These are phyloP conservation scores for Pristionchus mayeri DNA, from an alignment of 2,888 invertebrate genomes.

Conservation along the genomic window DNA sequence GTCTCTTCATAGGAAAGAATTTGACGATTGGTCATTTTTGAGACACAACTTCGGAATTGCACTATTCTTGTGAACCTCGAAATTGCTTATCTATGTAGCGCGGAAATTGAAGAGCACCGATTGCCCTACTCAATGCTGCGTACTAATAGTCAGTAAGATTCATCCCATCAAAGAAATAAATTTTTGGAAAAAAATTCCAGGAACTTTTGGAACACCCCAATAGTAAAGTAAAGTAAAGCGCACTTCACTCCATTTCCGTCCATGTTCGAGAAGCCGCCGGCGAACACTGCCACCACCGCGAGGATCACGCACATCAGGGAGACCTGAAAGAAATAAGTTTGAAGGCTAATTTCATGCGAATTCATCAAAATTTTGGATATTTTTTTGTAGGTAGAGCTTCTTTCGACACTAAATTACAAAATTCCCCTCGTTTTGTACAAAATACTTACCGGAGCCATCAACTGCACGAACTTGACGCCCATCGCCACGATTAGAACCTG, in stretches of 20 bases:
- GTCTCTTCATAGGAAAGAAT: too few relatives aligned
- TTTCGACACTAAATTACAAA: conserved; percentile 83
- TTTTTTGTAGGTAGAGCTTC: neutral
- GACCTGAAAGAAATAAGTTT: conserved; percentile 77
- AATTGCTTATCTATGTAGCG: too few relatives aligned
- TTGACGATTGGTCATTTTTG: too few relatives aligned
- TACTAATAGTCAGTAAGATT: too few relatives aligned
- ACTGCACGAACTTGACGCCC: conserved; percentile 98
- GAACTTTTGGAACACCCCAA: too few relatives aligned
- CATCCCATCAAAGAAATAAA: too few relatives aligned
- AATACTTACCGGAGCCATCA: conserved; percentile 88
- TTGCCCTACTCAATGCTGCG: too few relatives aligned
- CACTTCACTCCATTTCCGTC: too few relatives aligned
- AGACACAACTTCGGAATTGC: too few relatives aligned
- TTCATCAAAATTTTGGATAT: neutral
- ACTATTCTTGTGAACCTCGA: too few relatives aligned
- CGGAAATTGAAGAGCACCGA: too few relatives aligned
- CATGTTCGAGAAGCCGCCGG: conserved; percentile 87
- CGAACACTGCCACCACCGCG: conserved; percentile 94
- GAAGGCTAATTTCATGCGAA: neutral
- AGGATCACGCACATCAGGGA: conserved; percentile 96
- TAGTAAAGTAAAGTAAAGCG: neutral
- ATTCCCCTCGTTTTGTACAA: conserved; percentile 83
- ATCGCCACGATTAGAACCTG: conserved; percentile 84
- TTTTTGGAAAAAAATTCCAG: too few relatives aligned